These are phyloP conservation scores for Elgaria multicarinata DNA, from an alignment of 2,113 vertebrate species.

Conservation along the genomic window DNA sequence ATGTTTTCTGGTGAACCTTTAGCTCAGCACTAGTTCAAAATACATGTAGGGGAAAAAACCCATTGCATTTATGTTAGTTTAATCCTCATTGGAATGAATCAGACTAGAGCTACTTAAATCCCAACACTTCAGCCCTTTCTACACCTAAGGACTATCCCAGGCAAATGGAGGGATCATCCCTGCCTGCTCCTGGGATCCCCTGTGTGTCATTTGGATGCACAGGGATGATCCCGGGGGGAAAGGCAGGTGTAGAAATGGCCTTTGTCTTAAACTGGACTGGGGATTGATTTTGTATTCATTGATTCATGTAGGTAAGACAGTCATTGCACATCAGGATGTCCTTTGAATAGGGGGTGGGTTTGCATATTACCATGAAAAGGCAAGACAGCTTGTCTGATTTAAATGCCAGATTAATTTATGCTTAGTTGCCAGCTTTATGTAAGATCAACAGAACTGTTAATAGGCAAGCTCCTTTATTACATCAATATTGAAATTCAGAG, in stretches of 20 bases:
- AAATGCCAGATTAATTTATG: neutral
- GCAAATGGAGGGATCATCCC: no score
- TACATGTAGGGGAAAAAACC: no score
- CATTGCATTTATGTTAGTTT: neutral
- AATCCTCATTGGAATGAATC: neutral
- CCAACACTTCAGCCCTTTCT: neutral
- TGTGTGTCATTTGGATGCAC: no score
- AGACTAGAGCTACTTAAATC: neutral
- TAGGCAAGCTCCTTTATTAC: constrained; percentile 15
- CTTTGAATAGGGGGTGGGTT: neutral
- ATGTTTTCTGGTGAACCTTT: no score
- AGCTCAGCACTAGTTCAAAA: no score
- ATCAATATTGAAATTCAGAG: constrained; percentile 16
- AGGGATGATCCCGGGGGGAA: no score
- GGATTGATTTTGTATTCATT: neutral
- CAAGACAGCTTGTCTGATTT: neutral
- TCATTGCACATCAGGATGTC: neutral
- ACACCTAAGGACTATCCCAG: no score
- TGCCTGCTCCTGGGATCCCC: no score
- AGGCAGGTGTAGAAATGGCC: no score
- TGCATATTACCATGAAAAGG: neutral
- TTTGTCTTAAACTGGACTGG: neutral
- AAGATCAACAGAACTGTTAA: constrained; percentile 5
- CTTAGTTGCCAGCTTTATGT: neutral
- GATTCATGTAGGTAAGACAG: neutral